A percentile compares a stretch with the other conserved stretches of the same genome.
Conservation (phyloP, 2,797 vertebrate species). For the Ambastaia sidthimunki region DNA sequence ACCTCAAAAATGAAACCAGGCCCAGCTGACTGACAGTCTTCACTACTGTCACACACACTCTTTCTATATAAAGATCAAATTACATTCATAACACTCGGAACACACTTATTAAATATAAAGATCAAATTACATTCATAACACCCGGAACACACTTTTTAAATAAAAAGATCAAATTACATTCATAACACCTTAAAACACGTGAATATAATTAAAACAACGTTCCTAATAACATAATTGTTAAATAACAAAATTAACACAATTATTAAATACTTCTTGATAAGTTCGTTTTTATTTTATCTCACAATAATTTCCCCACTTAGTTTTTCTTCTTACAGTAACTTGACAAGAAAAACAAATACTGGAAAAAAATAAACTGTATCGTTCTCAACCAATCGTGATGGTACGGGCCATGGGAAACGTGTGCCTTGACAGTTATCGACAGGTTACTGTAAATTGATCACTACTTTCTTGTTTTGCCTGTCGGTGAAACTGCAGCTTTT, state of each 20-base stretch:
- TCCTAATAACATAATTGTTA: not conserved
- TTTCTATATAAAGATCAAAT: not conserved
- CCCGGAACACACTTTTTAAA: not conserved
- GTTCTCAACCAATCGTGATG: not conserved
- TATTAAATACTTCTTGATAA: not conserved
- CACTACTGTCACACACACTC: not conserved
- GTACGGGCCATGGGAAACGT: slow-evolving; percentile 11
- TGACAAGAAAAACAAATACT: slow-evolving; percentile 2
- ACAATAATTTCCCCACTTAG: not conserved
- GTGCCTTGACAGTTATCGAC: slow-evolving; percentile 22
- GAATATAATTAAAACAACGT: not conserved
- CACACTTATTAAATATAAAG: not conserved
- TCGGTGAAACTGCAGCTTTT: slow-evolving; percentile 70
- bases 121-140: not conserved
- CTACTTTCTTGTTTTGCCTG: slow-evolving; percentile 58
- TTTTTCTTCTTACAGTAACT: not conserved
- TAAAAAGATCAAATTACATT: not conserved
- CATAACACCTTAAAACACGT: not conserved
- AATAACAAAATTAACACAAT: not conserved
- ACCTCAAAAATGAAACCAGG: slow-evolving; percentile 29
- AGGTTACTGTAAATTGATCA: slow-evolving; percentile 60
- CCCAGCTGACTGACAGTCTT: not conserved
- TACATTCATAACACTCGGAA: not conserved
- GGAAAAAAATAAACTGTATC: slow-evolving; percentile 21
- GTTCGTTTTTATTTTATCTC: not conserved